phyloP scores from a whole-genome alignment of 1,140 invertebrate species.

The Zaprionus vittiger region DNA sequence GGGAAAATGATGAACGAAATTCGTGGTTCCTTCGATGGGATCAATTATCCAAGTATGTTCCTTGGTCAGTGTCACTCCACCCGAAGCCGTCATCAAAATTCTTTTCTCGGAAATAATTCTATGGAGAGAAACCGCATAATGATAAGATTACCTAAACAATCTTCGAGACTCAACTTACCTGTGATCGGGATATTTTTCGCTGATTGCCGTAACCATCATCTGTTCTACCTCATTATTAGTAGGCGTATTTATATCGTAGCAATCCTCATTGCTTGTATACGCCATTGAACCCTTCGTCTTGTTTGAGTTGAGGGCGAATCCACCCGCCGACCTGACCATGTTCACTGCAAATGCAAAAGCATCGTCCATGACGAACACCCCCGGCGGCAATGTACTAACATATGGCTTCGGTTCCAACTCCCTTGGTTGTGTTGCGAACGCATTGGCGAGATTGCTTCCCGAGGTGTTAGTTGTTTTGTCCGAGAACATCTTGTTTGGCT shows the following conservation, averaged over 20 bases:
- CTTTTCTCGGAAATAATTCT: slow-evolving; percentile 99
- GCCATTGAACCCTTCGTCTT: slow-evolving; percentile 13
- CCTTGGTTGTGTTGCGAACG: background rate
- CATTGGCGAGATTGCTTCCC: background rate
- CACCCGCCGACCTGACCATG: slow-evolving; percentile 36
- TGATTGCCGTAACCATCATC: slow-evolving; percentile 45
- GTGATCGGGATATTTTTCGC: slow-evolving; percentile 47
- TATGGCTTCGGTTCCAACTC: background rate
- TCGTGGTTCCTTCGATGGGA: slow-evolving; percentile 95
- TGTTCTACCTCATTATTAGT: slow-evolving; percentile 51
- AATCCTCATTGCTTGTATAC: slow-evolving; percentile 27
- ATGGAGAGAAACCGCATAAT: background rate
- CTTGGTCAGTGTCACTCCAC: slow-evolving; percentile 91
- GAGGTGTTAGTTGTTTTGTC: slow-evolving; percentile 58
- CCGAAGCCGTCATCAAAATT: slow-evolving; percentile 85
- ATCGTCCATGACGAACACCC: slow-evolving; percentile 24
- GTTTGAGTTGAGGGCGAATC: slow-evolving; percentile 29
- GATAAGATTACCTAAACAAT: background rate
- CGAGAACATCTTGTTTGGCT: slow-evolving; percentile 54
- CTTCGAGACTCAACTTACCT: slow-evolving; percentile 36
- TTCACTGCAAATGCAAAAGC: slow-evolving; percentile 35
- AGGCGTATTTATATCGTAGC: slow-evolving; percentile 18
- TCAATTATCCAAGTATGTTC: slow-evolving; percentile 98
- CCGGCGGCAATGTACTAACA: background rate
- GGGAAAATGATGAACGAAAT: slow-evolving; percentile 94